These are phyloP conservation scores for Lutraria lutraria DNA, from an alignment of 2,888 invertebrate species.

Conservation along the genomic window DNA sequence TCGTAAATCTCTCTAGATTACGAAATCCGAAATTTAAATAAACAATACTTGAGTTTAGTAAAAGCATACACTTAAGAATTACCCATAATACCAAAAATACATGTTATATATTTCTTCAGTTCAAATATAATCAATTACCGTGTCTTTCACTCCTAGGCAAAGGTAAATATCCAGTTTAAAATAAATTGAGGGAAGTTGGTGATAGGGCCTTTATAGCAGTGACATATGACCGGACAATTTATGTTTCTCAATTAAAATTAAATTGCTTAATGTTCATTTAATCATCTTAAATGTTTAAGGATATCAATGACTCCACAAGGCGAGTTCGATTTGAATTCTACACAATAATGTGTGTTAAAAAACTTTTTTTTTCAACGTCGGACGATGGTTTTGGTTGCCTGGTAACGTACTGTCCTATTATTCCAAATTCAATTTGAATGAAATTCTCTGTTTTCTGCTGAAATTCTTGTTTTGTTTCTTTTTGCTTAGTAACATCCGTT, in stretches of 20 bases:
- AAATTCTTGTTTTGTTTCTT: neutral
- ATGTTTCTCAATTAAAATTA: slow-evolving; percentile 42
- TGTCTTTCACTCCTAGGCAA: slow-evolving; percentile 27
- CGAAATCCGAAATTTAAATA: neutral
- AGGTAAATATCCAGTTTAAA: slow-evolving; percentile 43
- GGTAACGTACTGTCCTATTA: neutral
- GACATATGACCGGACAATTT: slow-evolving; percentile 49
- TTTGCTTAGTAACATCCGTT: neutral
- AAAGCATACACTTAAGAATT: neutral
- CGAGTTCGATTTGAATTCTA: slow-evolving; percentile 17
- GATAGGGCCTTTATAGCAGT: slow-evolving; percentile 26
- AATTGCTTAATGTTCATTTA: slow-evolving; percentile 25
- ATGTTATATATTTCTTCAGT: slow-evolving; percentile 34
- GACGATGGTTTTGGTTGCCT: neutral
- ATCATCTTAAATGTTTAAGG: slow-evolving; percentile 5
- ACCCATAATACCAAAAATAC: slow-evolving; percentile 12
- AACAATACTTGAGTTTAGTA: slow-evolving; percentile 8
- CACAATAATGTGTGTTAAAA: neutral
- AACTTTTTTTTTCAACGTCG: neutral
- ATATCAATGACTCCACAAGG: neutral
- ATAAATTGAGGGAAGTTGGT: slow-evolving; percentile 39
- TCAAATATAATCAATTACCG: slow-evolving; percentile 45
- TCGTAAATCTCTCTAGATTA: slow-evolving; percentile 11
- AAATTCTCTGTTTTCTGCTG: neutral
- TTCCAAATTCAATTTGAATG: neutral